Percentiles rank a stretch among this genome's conserved stretches.
These are phyloP conservation scores for Galerucella pusilla DNA, from an alignment of 2,888 invertebrate genomes.

Conservation along the genomic window DNA sequence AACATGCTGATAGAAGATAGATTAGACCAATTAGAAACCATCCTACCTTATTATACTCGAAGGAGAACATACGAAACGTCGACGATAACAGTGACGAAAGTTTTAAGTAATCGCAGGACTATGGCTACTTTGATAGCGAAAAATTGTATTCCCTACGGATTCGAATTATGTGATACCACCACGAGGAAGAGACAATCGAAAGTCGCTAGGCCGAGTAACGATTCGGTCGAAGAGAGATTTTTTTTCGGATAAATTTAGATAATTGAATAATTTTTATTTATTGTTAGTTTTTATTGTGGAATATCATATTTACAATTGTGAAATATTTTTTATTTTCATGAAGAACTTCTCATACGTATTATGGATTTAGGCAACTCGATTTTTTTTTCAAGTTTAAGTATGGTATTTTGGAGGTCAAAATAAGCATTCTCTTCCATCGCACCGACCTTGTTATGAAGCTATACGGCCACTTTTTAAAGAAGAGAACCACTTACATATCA, in stretches of 20 bases:
- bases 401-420: too few relatives aligned
- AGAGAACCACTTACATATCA: too few relatives aligned
- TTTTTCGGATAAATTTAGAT: slow-evolving; percentile 41
- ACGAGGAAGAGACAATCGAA: slow-evolving; percentile 52
- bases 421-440: too few relatives aligned
- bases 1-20: slow-evolving; percentile 62
- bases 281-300: background rate
- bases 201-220: slow-evolving; percentile 45
- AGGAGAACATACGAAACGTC: slow-evolving; percentile 59
- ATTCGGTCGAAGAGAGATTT: slow-evolving; percentile 40
- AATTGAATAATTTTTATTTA: background rate
- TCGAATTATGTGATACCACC: slow-evolving; percentile 55
- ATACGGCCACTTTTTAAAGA: too few relatives aligned
- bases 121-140: slow-evolving; percentile 62
- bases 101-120: slow-evolving; percentile 54
- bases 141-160: slow-evolving; percentile 62
- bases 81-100: slow-evolving; percentile 62
- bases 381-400: too few relatives aligned
- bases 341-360: too few relatives aligned
- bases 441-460: too few relatives aligned
- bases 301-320: background rate
- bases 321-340: background rate
- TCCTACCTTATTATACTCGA: slow-evolving; percentile 61
- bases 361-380: too few relatives aligned
- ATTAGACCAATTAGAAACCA: slow-evolving; percentile 61